Conservation (phyloP, 2,888 invertebrate species). For the Apotomis capreana region DNA sequence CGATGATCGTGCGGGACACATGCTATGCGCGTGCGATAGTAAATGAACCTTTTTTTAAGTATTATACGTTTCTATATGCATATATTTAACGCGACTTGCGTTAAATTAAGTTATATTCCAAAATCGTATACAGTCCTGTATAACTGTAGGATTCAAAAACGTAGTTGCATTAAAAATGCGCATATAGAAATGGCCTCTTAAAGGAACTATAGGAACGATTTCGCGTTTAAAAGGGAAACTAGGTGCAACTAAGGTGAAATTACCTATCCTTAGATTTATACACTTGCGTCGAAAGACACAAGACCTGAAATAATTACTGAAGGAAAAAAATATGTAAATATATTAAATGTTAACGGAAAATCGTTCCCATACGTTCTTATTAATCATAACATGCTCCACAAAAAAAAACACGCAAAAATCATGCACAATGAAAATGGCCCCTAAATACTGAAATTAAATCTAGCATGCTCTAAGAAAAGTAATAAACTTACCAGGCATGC, state of each 20-base stretch:
- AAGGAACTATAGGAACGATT: not conserved
- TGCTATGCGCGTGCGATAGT: constrained; percentile 30
- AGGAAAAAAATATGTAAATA: not conserved
- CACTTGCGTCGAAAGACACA: no score
- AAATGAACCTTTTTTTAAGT: constrained; percentile 14
- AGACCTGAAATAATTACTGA: no score
- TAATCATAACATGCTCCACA: not conserved
- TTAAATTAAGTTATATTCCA: not conserved
- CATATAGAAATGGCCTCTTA: not conserved
- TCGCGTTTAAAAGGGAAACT: no score
- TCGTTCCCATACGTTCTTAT: constrained; percentile 3
- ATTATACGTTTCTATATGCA: not conserved
- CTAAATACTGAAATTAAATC: constrained; percentile 37
- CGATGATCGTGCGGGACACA: constrained; percentile 20
- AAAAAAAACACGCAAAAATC: constrained; percentile 30
- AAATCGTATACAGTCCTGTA: not conserved
- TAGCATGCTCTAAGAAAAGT: constrained; percentile 58
- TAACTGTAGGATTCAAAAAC: not conserved
- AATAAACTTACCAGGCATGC: constrained; percentile 65
- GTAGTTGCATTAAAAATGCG: not conserved
- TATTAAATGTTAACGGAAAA: not conserved
- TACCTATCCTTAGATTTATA: no score
- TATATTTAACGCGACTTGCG: not conserved
- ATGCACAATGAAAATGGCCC: constrained; percentile 30
- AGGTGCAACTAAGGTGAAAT: no score